Evolutionary conservation across 1,140 invertebrate genomes (phyloP).

Genomic region (Stenopsyche tienmushanensis): DNA sequence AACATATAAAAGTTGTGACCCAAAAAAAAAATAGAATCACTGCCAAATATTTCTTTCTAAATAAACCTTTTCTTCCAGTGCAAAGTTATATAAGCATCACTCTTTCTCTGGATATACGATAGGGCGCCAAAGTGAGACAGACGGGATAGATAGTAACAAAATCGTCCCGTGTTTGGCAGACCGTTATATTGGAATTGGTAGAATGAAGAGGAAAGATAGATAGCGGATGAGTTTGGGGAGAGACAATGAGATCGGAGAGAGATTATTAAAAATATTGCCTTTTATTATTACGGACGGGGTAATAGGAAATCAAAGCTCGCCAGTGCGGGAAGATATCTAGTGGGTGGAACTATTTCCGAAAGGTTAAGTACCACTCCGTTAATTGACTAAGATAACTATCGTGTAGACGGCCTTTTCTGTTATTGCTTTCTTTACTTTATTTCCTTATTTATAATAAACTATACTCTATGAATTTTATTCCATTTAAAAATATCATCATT

Average conservation of each 20-base stretch:
- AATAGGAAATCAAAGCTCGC: conserved; percentile 37
- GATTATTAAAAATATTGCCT: conserved; percentile 42
- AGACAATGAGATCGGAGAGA: conserved; percentile 39
- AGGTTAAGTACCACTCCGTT: conserved; percentile 14
- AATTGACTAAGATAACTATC: conserved; percentile 36
- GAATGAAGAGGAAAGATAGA: not conserved
- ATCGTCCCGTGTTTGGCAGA: conserved; percentile 28
- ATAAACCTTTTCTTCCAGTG: no score
- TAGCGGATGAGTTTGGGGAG: not conserved
- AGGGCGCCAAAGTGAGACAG: no score
- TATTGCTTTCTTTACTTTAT: conserved; percentile 9
- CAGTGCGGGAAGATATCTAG: conserved; percentile 20
- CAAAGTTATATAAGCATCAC: no score
- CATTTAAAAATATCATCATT: not conserved
- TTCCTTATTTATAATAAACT: conserved; percentile 9
- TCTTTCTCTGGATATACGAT: no score
- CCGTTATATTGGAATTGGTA: conserved; percentile 40
- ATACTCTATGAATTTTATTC: not conserved
- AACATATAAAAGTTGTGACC: no score
- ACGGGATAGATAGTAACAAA: no score
- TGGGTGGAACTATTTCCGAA: not conserved
- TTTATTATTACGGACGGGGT: conserved; percentile 35
- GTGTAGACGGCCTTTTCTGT: conserved; percentile 10
- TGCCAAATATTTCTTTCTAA: no score
- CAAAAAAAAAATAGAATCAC: no score